Percentiles rank a stretch among this genome's conserved stretches.
phyloP scores from a whole-genome alignment of 1,140 invertebrate genomes.

The Ceratoteleas bidentatus region DNA sequence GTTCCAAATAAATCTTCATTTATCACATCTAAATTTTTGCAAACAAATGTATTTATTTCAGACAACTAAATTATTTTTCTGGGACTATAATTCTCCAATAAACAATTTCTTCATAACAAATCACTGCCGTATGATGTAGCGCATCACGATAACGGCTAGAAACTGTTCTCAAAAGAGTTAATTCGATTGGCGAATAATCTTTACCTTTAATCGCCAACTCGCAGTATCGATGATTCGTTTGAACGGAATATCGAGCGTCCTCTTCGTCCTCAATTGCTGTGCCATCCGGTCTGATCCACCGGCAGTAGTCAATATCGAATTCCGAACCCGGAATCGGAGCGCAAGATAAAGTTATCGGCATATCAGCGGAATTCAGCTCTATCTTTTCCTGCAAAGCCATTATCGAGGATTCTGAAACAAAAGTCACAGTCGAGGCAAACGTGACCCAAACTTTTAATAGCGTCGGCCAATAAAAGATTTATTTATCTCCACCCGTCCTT shows the following conservation, averaged over 20 bases:
- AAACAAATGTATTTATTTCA: too few relatives aligned
- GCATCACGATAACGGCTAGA: background rate
- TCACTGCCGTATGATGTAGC: background rate
- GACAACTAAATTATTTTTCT: too few relatives aligned
- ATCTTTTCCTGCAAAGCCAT: constrained; percentile 55
- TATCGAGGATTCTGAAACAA: constrained; percentile 71
- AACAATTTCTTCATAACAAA: background rate
- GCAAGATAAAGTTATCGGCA: constrained; percentile 60
- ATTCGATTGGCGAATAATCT: constrained; percentile 26
- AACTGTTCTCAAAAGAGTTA: background rate
- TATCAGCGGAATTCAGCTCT: constrained; percentile 51
- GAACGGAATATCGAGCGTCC: constrained; percentile 64
- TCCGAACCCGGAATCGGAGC: constrained; percentile 62
- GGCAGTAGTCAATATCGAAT: constrained; percentile 73
- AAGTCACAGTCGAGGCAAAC: constrained; percentile 27
- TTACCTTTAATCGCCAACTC: constrained; percentile 71
- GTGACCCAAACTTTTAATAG: constrained; percentile 49
- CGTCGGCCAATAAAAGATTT: constrained; percentile 42
- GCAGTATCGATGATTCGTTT: constrained; percentile 63
- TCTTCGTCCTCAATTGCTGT: constrained; percentile 67
- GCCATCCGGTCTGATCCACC: constrained; percentile 75
- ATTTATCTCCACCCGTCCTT: constrained; percentile 27
- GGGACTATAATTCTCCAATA: too few relatives aligned
- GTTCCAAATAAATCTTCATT: too few relatives aligned
- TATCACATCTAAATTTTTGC: too few relatives aligned